Base-by-base conservation (phyloP, 1,140 invertebrate genomes). In the Oryctes rhinoceros region DNA sequence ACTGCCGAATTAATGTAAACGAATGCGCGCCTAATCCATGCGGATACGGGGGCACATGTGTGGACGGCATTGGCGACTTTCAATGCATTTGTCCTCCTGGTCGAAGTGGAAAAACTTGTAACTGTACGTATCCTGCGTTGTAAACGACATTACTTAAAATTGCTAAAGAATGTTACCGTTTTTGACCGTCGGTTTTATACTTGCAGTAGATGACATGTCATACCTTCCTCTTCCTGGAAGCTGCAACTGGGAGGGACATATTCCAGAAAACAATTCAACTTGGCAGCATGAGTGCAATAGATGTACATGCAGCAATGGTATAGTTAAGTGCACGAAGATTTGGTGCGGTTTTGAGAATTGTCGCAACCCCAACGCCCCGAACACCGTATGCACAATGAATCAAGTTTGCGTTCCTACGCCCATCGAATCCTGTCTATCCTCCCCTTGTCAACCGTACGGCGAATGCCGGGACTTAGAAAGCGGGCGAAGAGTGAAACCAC, bases 291-390 rank as follows among this genome's bases (percentile, higher is more conserved):
- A 94, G 62, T 98, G 96, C 88, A 97, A 97, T 87, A 91, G 92
- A 1, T 97, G 96, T 86, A 90, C 92, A 67, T 97, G 96, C 85
- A 88, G 90, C 13, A 92, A 92, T 78, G 93, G 93, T 10, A 91
- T 92, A 71, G 93, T 94, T 15, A 90, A 91, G 20, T 98, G 96
- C 88, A 96, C 95, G 75, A 92, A 94, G 85, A 92, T 97, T 20
- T 96, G 94, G 94, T 96, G 95, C 85, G 94, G 94, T 5, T 89
- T 94, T 30, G 91, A 92, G n/a, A 95, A 96, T 85, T 96, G 95
- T 85, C 88, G 94, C 47, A 92, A 90, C 80, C 65, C 65, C 24
- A 89, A 83, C 37, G 75, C 81, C 53, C 85, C 88, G 47, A 89
- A 88, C 81, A 88, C 90, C 1, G 86, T 88, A 82, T 90, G 92